Evolutionary conservation across 2,113 vertebrate species (phyloP).

Genomic region (Rhynchomys soricoides): DNA sequence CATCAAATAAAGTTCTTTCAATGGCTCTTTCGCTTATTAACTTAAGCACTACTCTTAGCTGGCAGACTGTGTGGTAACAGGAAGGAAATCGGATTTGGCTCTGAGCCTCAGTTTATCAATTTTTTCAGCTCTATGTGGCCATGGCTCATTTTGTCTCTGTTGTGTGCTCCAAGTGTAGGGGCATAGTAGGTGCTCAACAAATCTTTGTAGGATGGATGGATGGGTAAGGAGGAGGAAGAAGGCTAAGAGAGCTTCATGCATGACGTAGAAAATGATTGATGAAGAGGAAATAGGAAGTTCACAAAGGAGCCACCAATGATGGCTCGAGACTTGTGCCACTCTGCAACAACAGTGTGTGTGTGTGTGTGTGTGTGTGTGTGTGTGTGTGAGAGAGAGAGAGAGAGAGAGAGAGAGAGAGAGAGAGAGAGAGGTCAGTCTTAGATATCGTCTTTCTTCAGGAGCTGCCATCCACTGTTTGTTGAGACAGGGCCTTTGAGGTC

Average conservation of each 20-base stretch:
- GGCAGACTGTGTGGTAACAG: neutral
- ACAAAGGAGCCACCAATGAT: neutral
- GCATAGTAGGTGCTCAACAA: accelerated
- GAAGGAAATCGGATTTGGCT: neutral
- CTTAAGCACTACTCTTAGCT: neutral
- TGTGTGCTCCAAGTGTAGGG: too few species aligned
- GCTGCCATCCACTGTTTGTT: neutral
- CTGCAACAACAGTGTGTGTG: neutral
- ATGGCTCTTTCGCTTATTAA: neutral
- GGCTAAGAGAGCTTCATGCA: too few species aligned
- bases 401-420: too few species aligned
- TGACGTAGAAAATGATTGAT: accelerated
- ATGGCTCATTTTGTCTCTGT: neutral
- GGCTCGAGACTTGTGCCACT: too few species aligned
- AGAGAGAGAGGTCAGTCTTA: neutral
- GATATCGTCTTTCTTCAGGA: too few species aligned
- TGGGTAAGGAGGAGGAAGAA: too few species aligned
- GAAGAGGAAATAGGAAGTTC: neutral
- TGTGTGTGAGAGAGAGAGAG: neutral
- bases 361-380: neutral
- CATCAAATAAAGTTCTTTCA: neutral
- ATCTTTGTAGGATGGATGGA: accelerated
- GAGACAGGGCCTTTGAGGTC: neutral
- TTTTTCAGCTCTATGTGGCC: neutral
- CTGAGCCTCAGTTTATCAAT: neutral